These are phyloP conservation scores for Myiozetetes cayanensis DNA, from an alignment of 2,113 vertebrate genomes.

Conservation along the genomic window DNA sequence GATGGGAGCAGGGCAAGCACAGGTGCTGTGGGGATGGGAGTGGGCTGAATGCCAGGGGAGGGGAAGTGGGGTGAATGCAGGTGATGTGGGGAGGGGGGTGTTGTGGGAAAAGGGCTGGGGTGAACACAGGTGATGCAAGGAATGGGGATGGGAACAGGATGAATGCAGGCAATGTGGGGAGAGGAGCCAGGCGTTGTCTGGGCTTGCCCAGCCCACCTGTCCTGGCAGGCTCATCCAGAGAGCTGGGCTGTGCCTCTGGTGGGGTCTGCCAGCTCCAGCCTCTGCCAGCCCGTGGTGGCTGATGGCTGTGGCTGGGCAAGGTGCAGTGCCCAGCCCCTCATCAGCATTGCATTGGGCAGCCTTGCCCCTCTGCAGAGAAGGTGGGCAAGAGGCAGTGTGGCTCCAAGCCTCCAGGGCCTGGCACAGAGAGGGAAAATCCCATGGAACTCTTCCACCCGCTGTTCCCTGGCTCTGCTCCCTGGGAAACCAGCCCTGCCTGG, in stretches of 20 bases:
- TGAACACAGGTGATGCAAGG: not conserved
- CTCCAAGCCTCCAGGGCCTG: not conserved
- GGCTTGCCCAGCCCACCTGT: not conserved
- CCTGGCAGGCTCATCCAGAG: not conserved
- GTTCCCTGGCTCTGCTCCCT: not conserved
- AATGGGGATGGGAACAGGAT: not conserved
- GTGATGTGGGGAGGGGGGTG: not conserved
- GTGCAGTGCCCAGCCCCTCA: not conserved
- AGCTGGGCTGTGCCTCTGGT: not conserved
- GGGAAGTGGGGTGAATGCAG: not conserved
- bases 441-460: not conserved
- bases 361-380: not conserved
- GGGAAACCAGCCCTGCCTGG: not conserved
- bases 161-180: not conserved
- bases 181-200: not conserved
- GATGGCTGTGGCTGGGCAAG: not conserved
- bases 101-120: not conserved
- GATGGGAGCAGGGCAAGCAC: not conserved
- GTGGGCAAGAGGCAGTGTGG: not conserved
- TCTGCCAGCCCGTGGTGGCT: not conserved
- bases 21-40: not conserved
- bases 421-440: not conserved
- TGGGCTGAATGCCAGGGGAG: too few species aligned
- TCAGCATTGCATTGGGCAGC: not conserved
- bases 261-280: not conserved